Evolutionary conservation across 2,113 vertebrate genomes (phyloP), one percentile per base, ranked within the genome.

Genomic region (Notarius quadriscutis): DNA sequence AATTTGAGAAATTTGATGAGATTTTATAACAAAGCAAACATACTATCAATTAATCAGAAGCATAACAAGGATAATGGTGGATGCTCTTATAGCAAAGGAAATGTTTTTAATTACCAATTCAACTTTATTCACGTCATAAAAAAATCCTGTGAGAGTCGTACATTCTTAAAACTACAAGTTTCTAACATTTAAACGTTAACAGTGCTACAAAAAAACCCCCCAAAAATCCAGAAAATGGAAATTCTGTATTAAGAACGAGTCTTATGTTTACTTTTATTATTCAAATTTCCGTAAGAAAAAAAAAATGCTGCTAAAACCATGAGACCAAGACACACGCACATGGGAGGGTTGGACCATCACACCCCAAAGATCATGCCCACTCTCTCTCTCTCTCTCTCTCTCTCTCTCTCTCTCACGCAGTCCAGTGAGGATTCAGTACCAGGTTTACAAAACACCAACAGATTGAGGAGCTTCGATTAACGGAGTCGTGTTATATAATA

Each of bases 1-100:
- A 78, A 58, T 84, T 74, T 48, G 75, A 30, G 85, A 79, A 58
- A 81, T 69, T 65, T 88, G 50, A 84, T 81, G 63, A 88, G 57
- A 63, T 60, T 72, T 83, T 78, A 78, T 71, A 25, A 69, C 57
- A 65, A 77, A 7, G 83, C 81, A 90, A 63, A 89, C 50, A 85
- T 51, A 60, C 5, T n/a, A 9, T 65, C 67, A 85, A 63, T 67
- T 86, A 15, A 69, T 34, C 72, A 86, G 60, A 34, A 60, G 25
- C 20, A 51, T 63, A 72, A 72, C 57, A 30, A 51, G 17, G 22
- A n/a, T 18, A 30, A 53, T n/a, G 50, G 34, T 63, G 22, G 12
- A 57, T n/a, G 58, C 1, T 30, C 2, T 34, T 50, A 17, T 48
- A 41, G 55, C 60, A 69, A 85, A 81, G 14, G 7, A 55, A 18